Conservation (phyloP, 2,888 invertebrate species). For the Stenurella melanura region DNA sequence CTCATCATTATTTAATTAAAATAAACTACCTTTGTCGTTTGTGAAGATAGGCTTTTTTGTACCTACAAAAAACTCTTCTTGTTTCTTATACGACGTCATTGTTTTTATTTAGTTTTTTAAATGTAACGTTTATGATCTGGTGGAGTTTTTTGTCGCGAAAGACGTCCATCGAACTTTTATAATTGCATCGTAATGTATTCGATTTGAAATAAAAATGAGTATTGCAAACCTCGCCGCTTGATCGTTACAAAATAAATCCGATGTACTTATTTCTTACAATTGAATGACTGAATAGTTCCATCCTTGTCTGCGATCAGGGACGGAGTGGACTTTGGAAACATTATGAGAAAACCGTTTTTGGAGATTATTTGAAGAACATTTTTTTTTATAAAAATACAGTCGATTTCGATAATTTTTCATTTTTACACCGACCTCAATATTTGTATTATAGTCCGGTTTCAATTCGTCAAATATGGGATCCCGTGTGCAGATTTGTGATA, state of each 20-base stretch:
- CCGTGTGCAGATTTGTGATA: too few relatives aligned
- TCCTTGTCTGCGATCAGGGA: conserved; percentile 37
- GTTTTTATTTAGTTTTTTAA: conserved; percentile 46
- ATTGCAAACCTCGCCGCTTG: conserved; percentile 61
- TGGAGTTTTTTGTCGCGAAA: conserved; percentile 54
- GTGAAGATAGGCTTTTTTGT: conserved; percentile 24
- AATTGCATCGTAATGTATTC: conserved; percentile 66
- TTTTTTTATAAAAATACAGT: too few relatives aligned
- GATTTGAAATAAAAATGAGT: conserved; percentile 67
- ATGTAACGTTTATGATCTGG: conserved; percentile 54
- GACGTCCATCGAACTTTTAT: conserved; percentile 63
- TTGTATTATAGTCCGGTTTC: too few relatives aligned
- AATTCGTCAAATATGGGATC: too few relatives aligned
- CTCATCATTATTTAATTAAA: conserved; percentile 35
- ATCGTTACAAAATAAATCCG: conserved; percentile 68
- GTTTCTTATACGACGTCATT: conserved; percentile 32
- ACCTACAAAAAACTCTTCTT: conserved; percentile 33
- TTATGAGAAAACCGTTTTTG: not conserved
- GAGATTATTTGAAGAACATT: too few relatives aligned
- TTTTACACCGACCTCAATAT: too few relatives aligned
- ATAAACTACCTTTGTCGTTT: conserved; percentile 14
- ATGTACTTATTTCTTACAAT: conserved; percentile 67
- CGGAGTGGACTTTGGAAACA: conserved; percentile 22
- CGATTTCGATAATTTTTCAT: too few relatives aligned
- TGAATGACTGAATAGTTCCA: conserved; percentile 59